phyloP scores from a whole-genome alignment of 2,888 invertebrate species.

The Chymomyza caudatula region DNA sequence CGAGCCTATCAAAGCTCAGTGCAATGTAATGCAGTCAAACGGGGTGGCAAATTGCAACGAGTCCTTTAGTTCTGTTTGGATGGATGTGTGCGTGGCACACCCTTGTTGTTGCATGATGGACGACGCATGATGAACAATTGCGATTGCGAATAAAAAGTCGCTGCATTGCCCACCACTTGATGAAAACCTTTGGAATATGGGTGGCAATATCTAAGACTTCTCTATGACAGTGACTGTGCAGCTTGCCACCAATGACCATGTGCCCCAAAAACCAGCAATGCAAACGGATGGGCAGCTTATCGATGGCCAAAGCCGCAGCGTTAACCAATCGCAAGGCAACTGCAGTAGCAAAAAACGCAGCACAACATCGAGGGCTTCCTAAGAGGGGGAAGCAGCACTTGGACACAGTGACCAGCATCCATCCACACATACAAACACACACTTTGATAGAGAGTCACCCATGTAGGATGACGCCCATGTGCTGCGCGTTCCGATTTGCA shows the following conservation, averaged over 20 bases:
- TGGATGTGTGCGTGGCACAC: neutral
- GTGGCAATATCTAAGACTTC: neutral
- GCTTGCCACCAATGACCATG: constrained; percentile 3
- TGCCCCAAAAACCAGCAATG: neutral
- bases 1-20: constrained; percentile 2
- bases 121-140: neutral
- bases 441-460: neutral
- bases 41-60: neutral
- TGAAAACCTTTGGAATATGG: neutral
- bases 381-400: neutral
- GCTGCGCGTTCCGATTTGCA: constrained; percentile 53
- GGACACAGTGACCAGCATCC: neutral
- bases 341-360: constrained; percentile 48
- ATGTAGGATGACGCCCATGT: constrained; percentile 37
- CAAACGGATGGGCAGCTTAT: constrained; percentile 35
- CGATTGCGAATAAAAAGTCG: constrained; percentile 1
- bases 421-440: neutral
- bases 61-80: neutral
- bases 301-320: constrained; percentile 52
- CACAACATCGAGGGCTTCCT: neutral
- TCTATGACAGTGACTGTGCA: neutral
- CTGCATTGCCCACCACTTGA: neutral
- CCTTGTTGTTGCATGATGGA: neutral
- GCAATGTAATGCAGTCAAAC: neutral
- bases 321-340: constrained; percentile 63